Evolutionary conservation across 2,797 vertebrate species (phyloP), one percentile per base, ranked within the genome.

Genomic region (Falco berigora): DNA sequence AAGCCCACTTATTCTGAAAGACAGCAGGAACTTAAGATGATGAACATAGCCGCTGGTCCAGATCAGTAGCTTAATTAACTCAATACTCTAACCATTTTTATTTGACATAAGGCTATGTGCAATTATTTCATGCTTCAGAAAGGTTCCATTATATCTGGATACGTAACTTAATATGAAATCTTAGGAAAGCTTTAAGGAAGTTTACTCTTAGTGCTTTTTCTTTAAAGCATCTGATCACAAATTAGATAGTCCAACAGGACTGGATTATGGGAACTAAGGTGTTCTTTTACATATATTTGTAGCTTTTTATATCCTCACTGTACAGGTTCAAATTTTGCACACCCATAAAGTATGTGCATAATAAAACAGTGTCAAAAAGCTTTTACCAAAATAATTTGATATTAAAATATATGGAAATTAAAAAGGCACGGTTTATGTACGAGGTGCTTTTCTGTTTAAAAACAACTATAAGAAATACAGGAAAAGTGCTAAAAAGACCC

Each of bases 11-110:
- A 86, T 62, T 79, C 24, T 86, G n/a, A 88, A 93, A 94, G 86
- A 46, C 59, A 82, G 36, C 34, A 59, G 30, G 79, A 91, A 61
- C 58, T 14, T 82, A 66, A 61, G 25, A 82, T 91, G 50, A 86
- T 86, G 52, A 89, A 89, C 79, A 38, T 22, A 78, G 46, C 25
- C 2, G 2, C 61, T 87, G 19, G 38, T 90, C 85, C 76, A 92
- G 46, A 88, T 79, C 76, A 90, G 86, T 56, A 30, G 28, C 53
- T 95, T 94, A 97, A 94, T 94, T 87, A 83, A 58, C 71, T 86
- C 88, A 74, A 63, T 94, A 58, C 20, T 75, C 76, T 92, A 92
- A 79, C 59, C 22, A 36, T 85, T 97, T 96, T 86, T 93, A 92
- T 90, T 94, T 97, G 78, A 92, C 77, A 94, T 95, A 89, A 85